These are phyloP conservation scores for Salticus scenicus DNA, from an alignment of 2,888 invertebrate species.

Conservation along the genomic window DNA sequence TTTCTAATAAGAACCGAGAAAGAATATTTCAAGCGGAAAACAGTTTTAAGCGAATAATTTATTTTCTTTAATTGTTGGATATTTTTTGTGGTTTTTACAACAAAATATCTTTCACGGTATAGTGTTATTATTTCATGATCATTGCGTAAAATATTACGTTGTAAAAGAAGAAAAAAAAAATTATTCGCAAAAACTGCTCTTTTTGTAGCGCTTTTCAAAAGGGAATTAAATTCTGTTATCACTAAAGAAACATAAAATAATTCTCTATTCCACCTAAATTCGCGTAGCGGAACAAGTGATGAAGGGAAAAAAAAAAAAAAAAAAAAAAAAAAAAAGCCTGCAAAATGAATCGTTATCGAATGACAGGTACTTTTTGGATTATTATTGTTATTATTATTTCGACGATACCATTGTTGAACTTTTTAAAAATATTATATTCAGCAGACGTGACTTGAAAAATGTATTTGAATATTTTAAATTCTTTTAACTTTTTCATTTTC, in stretches of 20 bases:
- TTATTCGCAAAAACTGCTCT: background rate
- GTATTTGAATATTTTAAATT: conserved; percentile 51
- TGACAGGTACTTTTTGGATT: background rate
- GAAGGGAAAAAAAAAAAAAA: no score
- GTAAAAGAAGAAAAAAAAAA: background rate
- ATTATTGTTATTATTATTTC: background rate
- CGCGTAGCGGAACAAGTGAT: conserved; percentile 5
- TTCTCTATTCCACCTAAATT: background rate
- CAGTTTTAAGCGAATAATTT: background rate
- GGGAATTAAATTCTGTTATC: background rate
- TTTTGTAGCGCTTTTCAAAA: background rate
- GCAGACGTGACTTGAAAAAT: conserved; percentile 35
- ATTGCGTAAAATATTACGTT: background rate
- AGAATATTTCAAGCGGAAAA: background rate
- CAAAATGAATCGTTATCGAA: conserved; percentile 12
- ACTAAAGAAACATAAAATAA: conserved; percentile 13
- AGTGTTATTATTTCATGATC: background rate
- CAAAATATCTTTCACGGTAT: background rate
- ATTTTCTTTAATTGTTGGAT: conserved; percentile 4
- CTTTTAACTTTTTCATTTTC: conserved; percentile 17
- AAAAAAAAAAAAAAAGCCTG: background rate
- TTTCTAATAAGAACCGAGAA: background rate
- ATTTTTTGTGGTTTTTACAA: background rate
- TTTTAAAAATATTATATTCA: conserved; percentile 27
- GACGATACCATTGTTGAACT: background rate